Evolutionary conservation across 2,888 invertebrate genomes (phyloP).

Genomic region (Drosophila longiperda): DNA sequence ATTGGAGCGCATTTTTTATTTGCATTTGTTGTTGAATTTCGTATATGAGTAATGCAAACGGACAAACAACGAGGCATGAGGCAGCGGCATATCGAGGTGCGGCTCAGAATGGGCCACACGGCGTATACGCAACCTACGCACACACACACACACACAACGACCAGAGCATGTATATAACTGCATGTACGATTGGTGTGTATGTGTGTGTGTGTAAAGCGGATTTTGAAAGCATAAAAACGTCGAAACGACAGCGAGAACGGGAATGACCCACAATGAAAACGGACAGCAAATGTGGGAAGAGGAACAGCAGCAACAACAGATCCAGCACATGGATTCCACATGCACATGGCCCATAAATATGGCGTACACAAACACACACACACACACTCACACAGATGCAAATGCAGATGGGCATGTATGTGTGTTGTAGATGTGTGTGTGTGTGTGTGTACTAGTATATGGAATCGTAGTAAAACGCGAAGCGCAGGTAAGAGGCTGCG

Average conservation of each 20-base stretch:
- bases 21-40: slow-evolving; percentile 38
- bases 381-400: slow-evolving; percentile 7
- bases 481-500: slow-evolving; percentile 55
- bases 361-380: slow-evolving; percentile 52
- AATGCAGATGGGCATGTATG: slow-evolving; percentile 42
- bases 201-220: slow-evolving; percentile 64
- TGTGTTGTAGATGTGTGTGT: slow-evolving; percentile 31
- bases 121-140: slow-evolving; percentile 65
- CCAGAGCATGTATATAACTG: slow-evolving; percentile 43
- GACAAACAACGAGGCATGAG: slow-evolving; percentile 48
- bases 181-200: slow-evolving; percentile 12
- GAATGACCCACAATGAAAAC: slow-evolving; percentile 77
- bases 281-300: slow-evolving; percentile 51
- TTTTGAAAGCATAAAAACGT: slow-evolving; percentile 68
- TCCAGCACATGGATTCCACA: slow-evolving; percentile 42
- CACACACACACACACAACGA: slow-evolving; percentile 28
- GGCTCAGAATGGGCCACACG: slow-evolving; percentile 74
- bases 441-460: slow-evolving; percentile 10
- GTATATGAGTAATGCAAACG: slow-evolving; percentile 71
- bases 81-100: slow-evolving; percentile 55
- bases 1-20: slow-evolving; percentile 39
- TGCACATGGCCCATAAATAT: slow-evolving; percentile 73
- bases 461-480: slow-evolving; percentile 68
- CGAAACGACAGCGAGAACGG: slow-evolving; percentile 53
- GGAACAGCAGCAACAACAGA: slow-evolving; percentile 27